Evolutionary conservation across 2,888 invertebrate genomes (phyloP).

Genomic region (Conomelus anceps): DNA sequence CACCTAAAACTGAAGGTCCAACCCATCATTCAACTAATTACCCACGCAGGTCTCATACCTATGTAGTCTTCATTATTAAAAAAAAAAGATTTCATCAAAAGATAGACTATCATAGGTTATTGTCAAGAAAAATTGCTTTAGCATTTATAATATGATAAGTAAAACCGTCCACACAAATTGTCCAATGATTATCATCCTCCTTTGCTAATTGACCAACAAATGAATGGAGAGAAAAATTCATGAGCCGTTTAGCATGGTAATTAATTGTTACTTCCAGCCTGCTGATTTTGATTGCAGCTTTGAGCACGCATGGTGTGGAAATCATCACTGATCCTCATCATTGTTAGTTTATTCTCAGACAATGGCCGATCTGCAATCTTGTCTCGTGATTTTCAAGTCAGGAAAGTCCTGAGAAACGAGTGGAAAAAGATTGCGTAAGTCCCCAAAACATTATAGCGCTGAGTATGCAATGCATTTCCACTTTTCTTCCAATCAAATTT

Average conservation of each 20-base stretch:
- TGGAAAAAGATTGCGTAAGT: not conserved
- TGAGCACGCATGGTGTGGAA: not conserved
- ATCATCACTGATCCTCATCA: not conserved
- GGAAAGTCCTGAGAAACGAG: not conserved
- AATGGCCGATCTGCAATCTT: not conserved
- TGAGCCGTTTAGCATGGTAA: not conserved
- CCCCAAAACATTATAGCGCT: not conserved
- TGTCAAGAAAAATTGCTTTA: too few species aligned
- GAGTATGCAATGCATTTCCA: not conserved
- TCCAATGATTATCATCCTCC: not conserved
- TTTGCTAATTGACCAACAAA: not conserved
- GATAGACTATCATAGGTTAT: too few species aligned
- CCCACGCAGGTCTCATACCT: too few species aligned
- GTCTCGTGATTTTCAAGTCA: not conserved
- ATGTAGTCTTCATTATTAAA: too few species aligned
- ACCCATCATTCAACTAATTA: too few species aligned
- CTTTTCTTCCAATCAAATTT: not conserved
- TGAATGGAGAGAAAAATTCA: not conserved
- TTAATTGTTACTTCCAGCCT: not conserved
- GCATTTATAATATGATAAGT: too few species aligned
- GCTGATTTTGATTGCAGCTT: not conserved
- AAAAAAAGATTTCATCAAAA: too few species aligned
- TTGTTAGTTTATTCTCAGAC: not conserved
- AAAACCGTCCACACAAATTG: not conserved
- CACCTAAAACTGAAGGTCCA: too few species aligned